Conservation (phyloP, 2,888 invertebrate genomes). For the Dolichopus griseipennis region DNA sequence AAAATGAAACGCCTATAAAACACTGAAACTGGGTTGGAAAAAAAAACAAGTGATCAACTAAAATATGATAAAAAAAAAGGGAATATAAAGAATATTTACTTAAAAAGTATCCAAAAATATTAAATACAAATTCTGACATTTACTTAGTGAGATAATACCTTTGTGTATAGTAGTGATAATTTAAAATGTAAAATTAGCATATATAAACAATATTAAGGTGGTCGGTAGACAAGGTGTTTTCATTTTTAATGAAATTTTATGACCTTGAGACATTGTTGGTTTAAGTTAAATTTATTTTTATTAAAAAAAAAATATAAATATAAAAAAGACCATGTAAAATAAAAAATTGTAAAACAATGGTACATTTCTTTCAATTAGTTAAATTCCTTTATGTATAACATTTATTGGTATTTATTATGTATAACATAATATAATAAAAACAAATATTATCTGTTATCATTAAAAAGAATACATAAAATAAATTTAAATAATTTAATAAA, state of each 20-base stretch:
- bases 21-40: background rate
- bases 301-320: background rate
- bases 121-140: background rate
- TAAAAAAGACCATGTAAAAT: too few species aligned
- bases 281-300: background rate
- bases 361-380: too few species aligned
- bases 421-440: too few species aligned
- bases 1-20: background rate
- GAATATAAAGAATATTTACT: too few species aligned
- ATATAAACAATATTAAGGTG: too few species aligned
- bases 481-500: too few species aligned
- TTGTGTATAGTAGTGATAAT: background rate
- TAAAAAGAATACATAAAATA: too few species aligned
- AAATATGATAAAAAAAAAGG: background rate
- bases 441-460: too few species aligned
- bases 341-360: too few species aligned
- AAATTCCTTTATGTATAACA: too few species aligned
- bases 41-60: background rate
- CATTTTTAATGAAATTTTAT: background rate
- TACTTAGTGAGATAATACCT: background rate
- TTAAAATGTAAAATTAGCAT: background rate
- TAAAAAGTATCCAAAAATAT: background rate
- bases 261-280: slow-evolving; percentile 6
- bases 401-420: too few species aligned
- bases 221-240: background rate